Percentiles rank a stretch among this genome's conserved stretches.
phyloP scores from a whole-genome alignment of 2,113 vertebrate genomes.

The Scomber scombrus region DNA sequence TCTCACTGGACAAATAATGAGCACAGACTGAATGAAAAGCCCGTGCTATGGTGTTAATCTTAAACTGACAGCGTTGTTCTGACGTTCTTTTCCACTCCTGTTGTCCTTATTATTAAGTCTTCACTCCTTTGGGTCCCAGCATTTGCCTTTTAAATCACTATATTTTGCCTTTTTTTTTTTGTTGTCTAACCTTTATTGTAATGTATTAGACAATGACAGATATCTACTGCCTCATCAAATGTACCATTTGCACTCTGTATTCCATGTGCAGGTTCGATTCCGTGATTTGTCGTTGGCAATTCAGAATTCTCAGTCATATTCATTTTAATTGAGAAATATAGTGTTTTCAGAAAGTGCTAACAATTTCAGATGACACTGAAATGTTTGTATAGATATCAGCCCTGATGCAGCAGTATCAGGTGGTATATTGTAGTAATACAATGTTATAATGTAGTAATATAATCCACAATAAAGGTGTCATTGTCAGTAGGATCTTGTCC shows the following conservation, averaged over 20 bases:
- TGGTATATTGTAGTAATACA: background rate
- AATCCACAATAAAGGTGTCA: slow-evolving; percentile 55
- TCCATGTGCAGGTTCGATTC: background rate
- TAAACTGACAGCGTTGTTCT: background rate
- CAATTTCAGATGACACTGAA: background rate
- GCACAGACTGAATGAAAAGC: background rate
- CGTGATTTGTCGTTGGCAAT: background rate
- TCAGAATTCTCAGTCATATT: slow-evolving; percentile 1
- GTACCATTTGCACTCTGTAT: slow-evolving; percentile 31
- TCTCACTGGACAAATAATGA: background rate
- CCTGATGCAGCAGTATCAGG: background rate
- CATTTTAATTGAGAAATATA: slow-evolving; percentile 3
- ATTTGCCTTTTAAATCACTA: slow-evolving; percentile 38
- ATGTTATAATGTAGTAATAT: background rate
- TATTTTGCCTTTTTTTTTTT: slow-evolving; percentile 28
- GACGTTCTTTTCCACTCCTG: background rate
- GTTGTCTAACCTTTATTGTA: slow-evolving; percentile 3
- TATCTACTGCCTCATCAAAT: background rate
- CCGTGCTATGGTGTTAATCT: background rate
- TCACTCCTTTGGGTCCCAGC: background rate
- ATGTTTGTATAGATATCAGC: slow-evolving; percentile 32
- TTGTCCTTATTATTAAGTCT: background rate
- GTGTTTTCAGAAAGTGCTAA: slow-evolving; percentile 30
- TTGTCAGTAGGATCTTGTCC: background rate
- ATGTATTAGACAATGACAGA: background rate